A percentile compares a stretch with the other conserved stretches of the same genome.
Conservation (phyloP, 92 coral and sea anemone species). For the Diadumene lineata region DNA sequence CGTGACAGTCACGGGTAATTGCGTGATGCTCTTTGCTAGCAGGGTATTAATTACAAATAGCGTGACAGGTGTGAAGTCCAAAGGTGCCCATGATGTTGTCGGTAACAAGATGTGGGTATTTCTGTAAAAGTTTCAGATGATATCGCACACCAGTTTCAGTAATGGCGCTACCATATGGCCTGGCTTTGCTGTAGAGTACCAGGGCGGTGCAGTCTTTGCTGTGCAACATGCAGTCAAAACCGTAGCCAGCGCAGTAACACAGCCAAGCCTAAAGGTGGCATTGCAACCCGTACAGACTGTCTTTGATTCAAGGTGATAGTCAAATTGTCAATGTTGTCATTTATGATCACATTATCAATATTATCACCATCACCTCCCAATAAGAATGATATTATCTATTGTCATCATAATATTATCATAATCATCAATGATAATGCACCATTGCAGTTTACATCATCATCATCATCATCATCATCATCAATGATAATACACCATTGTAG, state of each 20-base stretch:
- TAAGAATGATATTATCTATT: too few species aligned
- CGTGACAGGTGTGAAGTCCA: too few species aligned
- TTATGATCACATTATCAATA: background rate
- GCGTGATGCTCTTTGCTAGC: too few species aligned
- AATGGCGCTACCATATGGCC: conserved; percentile 70
- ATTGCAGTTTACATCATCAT: too few species aligned
- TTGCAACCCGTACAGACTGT: conserved; percentile 12
- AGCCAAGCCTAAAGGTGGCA: conserved; percentile 46
- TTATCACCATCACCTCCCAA: background rate
- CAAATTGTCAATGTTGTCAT: background rate
- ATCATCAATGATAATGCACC: too few species aligned
- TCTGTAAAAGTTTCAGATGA: conserved; percentile 70
- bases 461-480: too few species aligned
- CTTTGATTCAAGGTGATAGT: conserved; percentile 3
- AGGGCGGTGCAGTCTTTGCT: conserved; percentile 60
- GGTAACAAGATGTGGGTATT: too few species aligned
- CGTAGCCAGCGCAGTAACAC: conserved; percentile 38
- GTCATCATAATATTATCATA: too few species aligned
- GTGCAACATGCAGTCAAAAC: conserved; percentile 54
- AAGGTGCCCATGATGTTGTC: too few species aligned
- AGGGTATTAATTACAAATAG: too few species aligned
- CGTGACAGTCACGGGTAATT: too few species aligned
- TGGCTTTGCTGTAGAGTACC: conserved; percentile 67
- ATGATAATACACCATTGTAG: too few species aligned
- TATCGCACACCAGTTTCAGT: conserved; percentile 39